These are phyloP conservation scores for Muschampia plurimacula DNA, from an alignment of 2,888 invertebrate species.

Conservation along the genomic window DNA sequence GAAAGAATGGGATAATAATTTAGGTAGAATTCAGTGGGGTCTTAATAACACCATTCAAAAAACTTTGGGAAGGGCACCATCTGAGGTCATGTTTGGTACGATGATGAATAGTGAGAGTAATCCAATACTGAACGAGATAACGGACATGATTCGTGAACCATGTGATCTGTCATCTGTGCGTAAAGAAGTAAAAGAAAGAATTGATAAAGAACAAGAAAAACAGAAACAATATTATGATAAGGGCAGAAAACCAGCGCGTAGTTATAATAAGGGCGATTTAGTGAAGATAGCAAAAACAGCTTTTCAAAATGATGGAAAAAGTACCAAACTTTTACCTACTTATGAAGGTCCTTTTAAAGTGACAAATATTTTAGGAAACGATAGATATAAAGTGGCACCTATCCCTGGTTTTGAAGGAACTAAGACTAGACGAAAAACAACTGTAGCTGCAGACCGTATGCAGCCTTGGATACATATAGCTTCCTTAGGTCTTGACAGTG, in stretches of 20 bases:
- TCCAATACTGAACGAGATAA: not conserved
- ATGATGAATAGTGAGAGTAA: constrained; percentile 2
- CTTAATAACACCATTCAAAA: not conserved
- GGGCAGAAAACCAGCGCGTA: not conserved
- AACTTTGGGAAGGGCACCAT: not conserved
- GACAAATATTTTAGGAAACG: not conserved
- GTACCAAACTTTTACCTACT: not conserved
- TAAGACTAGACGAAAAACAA: not conserved
- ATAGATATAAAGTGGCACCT: not conserved
- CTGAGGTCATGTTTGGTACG: not conserved
- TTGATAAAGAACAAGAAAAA: not conserved
- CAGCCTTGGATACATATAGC: not conserved
- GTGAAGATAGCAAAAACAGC: not conserved
- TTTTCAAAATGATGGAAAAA: not conserved
- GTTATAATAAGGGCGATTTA: not conserved
- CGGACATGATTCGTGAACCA: not conserved
- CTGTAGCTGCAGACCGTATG: not conserved
- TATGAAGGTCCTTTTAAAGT: constrained; percentile 5
- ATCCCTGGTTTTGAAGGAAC: constrained; percentile 6
- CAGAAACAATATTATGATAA: not conserved
- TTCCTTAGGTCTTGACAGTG: not conserved
- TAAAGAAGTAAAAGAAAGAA: not conserved
- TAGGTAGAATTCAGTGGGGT: not conserved
- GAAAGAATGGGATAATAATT: not conserved
- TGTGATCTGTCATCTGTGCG: not conserved